Percentiles rank a stretch among this genome's conserved stretches.
phyloP scores from a whole-genome alignment of 2,888 invertebrate genomes.

The Folsomia manolachei region DNA sequence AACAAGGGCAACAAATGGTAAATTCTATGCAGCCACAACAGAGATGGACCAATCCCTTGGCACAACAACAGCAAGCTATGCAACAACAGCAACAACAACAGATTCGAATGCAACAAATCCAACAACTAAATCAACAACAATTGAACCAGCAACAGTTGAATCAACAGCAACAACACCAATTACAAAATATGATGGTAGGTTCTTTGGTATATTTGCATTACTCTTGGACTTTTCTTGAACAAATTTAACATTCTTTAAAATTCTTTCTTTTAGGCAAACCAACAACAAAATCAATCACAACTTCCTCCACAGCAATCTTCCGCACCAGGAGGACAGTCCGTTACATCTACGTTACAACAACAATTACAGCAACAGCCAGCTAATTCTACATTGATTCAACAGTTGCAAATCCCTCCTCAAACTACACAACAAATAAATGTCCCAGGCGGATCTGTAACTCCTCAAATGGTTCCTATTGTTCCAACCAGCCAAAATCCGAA shows the following conservation, averaged over 20 bases:
- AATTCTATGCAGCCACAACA: constrained; percentile 43
- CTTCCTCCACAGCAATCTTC: constrained; percentile 12
- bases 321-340: neutral
- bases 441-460: constrained; percentile 52
- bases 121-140: constrained; percentile 38
- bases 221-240: neutral
- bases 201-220: no score
- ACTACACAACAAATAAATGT: constrained; percentile 51
- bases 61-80: constrained; percentile 36
- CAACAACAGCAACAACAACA: constrained; percentile 51
- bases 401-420: constrained; percentile 41
- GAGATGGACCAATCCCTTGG: constrained; percentile 10
- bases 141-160: no score
- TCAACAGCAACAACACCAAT: constrained; percentile 32
- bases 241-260: neutral
- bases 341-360: constrained; percentile 50
- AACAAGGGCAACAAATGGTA: constrained; percentile 31
- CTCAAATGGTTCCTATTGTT: constrained; percentile 50
- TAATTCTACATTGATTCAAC: constrained; percentile 45
- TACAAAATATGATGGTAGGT: constrained; percentile 10
- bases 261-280: constrained; percentile 7
- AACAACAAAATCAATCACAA: constrained; percentile 52
- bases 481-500: constrained; percentile 52
- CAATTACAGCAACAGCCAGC: constrained; percentile 51
- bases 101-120: constrained; percentile 20